A percentile compares a stretch with the other conserved stretches of the same genome.
These are phyloP conservation scores for Agrochola lychnidis DNA, from an alignment of 2,888 invertebrate genomes.

Conservation along the genomic window DNA sequence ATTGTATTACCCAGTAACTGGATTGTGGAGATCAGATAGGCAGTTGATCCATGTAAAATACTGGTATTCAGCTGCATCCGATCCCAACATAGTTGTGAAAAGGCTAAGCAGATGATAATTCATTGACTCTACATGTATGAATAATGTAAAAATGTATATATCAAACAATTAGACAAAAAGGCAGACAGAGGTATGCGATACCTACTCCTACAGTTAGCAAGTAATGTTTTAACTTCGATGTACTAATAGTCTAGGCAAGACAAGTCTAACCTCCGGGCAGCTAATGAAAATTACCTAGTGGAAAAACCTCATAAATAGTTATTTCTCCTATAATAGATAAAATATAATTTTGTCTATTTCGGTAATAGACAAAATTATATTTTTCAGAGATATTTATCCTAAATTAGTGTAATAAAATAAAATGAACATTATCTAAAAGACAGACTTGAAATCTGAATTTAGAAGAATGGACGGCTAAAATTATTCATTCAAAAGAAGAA, in stretches of 20 bases:
- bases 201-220: neutral
- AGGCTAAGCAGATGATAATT: too few species aligned
- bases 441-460: neutral
- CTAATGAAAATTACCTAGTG: neutral
- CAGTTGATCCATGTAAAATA: too few species aligned
- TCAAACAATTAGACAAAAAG: neutral
- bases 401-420: neutral
- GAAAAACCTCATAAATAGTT: neutral
- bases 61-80: too few species aligned
- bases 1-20: too few species aligned
- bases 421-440: neutral
- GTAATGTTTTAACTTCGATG: neutral
- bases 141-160: neutral
- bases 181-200: neutral
- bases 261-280: neutral
- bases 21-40: too few species aligned
- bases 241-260: neutral
- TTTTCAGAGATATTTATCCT: neutral
- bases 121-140: neutral
- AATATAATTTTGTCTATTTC: too few species aligned
- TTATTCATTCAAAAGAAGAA: neutral
- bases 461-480: neutral
- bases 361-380: neutral
- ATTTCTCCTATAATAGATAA: neutral
- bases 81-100: too few species aligned